Evolutionary conservation across 2,797 vertebrate genomes (phyloP).

Genomic region (Streptopelia turtur): DNA sequence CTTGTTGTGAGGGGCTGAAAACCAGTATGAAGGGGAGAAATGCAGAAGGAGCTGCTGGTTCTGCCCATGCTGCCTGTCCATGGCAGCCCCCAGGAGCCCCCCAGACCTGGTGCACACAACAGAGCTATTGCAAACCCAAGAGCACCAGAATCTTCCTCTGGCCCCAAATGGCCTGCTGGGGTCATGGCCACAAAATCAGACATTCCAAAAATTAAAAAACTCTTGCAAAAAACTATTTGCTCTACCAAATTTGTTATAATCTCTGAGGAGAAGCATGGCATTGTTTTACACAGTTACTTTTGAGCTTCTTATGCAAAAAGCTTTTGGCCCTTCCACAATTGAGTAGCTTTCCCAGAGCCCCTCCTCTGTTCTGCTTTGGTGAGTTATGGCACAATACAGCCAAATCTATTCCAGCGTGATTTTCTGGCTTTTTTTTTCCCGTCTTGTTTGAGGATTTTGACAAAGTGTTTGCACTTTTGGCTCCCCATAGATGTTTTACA

Average conservation of each 20-base stretch:
- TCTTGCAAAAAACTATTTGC: not conserved
- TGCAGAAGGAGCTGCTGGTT: not conserved
- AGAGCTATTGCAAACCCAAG: not conserved
- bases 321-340: not conserved
- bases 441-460: too few relatives aligned
- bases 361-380: not conserved
- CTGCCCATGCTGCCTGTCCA: not conserved
- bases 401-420: not conserved
- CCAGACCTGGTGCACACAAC: not conserved
- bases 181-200: not conserved
- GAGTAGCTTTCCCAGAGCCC: not conserved
- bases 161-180: not conserved
- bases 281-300: not conserved
- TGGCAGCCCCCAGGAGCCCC: not conserved
- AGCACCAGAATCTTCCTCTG: not conserved
- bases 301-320: not conserved
- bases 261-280: not conserved
- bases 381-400: not conserved
- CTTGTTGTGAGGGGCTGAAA: not conserved
- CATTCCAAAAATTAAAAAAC: not conserved
- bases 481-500: too few relatives aligned
- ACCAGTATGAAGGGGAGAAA: not conserved
- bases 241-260: not conserved
- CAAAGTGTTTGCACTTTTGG: too few relatives aligned
- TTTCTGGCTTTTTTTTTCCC: not conserved